A percentile compares a stretch with the other conserved stretches of the same genome.
Evolutionary conservation across 2,888 invertebrate species (phyloP).

Genomic region (Mythimna vitellina): DNA sequence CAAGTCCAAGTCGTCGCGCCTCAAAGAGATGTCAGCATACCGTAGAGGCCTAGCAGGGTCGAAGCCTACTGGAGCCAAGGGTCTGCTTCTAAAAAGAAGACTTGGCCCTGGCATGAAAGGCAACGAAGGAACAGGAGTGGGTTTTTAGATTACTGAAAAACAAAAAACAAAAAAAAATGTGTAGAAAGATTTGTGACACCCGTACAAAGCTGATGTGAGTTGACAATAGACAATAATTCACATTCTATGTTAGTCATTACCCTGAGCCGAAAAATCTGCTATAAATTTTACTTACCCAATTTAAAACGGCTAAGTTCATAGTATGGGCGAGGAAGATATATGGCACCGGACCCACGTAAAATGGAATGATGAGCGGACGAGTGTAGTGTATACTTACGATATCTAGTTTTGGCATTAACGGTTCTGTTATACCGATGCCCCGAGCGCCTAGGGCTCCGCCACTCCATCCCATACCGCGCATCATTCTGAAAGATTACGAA

Average conservation of each 20-base stretch:
- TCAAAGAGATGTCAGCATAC: too few relatives aligned
- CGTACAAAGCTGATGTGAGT: too few relatives aligned
- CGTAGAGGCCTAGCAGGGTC: too few relatives aligned
- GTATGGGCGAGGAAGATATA: constrained; percentile 7
- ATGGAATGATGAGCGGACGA: background rate
- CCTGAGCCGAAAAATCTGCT: background rate
- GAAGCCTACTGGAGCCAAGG: too few relatives aligned
- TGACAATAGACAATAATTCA: background rate
- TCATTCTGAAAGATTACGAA: constrained; percentile 84
- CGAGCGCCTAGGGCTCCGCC: constrained; percentile 93
- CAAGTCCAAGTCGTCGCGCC: too few relatives aligned
- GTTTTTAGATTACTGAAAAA: too few relatives aligned
- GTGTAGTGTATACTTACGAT: constrained; percentile 68
- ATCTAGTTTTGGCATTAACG: constrained; percentile 82
- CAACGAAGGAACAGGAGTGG: too few relatives aligned
- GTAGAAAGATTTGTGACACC: too few relatives aligned
- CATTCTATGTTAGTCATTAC: constrained; percentile 10
- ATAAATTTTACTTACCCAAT: constrained; percentile 1
- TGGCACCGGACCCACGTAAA: background rate
- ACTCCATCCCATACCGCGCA: constrained; percentile 93
- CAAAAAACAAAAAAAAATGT: too few relatives aligned
- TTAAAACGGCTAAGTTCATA: background rate
- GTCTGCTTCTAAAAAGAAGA: too few relatives aligned
- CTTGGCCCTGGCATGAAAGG: too few relatives aligned
- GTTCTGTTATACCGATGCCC: constrained; percentile 92